Conservation (phyloP, 2,113 vertebrate genomes). For the Macrotis lagotis region DNA sequence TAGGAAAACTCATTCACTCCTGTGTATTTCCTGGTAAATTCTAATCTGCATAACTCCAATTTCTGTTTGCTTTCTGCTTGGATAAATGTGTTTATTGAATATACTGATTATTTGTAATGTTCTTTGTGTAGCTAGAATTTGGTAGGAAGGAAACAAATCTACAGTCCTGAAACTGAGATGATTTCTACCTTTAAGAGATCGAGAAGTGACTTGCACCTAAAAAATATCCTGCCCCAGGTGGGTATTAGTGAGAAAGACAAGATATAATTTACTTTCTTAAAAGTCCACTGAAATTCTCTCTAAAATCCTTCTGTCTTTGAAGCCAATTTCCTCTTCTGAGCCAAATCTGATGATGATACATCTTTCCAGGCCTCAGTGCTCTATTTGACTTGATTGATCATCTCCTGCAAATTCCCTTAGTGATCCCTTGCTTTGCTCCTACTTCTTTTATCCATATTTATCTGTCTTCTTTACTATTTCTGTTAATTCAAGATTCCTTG, state of each 20-base stretch:
- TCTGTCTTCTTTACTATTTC: not conserved
- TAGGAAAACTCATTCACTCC: not conserved
- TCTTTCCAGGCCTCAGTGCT: not conserved
- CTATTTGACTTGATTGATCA: not conserved
- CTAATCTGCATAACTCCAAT: not conserved
- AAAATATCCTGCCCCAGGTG: not conserved
- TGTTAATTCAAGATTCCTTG: not conserved
- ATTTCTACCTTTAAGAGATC: not conserved
- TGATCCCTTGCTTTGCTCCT: not conserved
- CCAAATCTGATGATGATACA: not conserved
- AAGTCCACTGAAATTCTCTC: not conserved
- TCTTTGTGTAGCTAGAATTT: not conserved
- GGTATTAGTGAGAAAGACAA: not conserved
- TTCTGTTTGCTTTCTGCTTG: not conserved
- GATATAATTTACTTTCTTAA: not conserved
- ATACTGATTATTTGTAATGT: not conserved
- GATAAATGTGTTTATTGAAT: not conserved
- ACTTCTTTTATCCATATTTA: not conserved
- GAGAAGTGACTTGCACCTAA: not conserved
- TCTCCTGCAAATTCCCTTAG: not conserved
- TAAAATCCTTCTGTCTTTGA: not conserved
- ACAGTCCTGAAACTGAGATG: not conserved
- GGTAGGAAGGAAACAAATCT: not conserved
- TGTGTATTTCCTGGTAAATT: not conserved
- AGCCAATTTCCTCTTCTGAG: not conserved